Conservation (phyloP, 2,113 vertebrate species). For the Microtus pennsylvanicus region DNA sequence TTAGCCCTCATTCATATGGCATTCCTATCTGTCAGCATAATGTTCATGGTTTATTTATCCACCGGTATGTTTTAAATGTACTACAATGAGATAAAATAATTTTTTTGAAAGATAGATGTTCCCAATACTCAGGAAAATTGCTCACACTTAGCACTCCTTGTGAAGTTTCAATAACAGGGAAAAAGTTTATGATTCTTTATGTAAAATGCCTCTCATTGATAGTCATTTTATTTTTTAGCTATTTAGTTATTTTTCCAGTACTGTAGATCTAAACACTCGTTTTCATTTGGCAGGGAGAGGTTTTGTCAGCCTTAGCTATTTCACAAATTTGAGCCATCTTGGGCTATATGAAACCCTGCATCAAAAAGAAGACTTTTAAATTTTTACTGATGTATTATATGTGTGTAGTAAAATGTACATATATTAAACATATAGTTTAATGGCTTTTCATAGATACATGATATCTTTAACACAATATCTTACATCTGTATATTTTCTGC, state of each 20-base stretch:
- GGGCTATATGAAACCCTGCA: not conserved
- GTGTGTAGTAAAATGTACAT: not conserved
- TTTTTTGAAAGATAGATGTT: not conserved
- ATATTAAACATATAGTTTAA: not conserved
- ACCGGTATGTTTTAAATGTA: not conserved
- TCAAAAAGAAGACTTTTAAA: not conserved
- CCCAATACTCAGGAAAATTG: not conserved
- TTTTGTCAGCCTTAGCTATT: not conserved
- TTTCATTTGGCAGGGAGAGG: not conserved
- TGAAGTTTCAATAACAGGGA: not conserved
- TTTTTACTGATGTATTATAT: not conserved
- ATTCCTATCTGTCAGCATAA: not conserved
- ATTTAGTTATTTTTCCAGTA: not conserved
- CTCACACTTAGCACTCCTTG: not conserved
- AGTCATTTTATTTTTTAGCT: not conserved
- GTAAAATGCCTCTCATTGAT: conserved; percentile 3
- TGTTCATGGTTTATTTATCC: not conserved
- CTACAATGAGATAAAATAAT: conserved; percentile 8
- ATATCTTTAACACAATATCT: not conserved
- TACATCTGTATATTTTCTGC: not conserved
- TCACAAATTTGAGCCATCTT: not conserved
- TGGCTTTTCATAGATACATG: not conserved
- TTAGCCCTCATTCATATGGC: not conserved
- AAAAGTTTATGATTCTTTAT: not conserved
- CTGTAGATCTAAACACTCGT: not conserved